Base-by-base conservation (phyloP, 2,888 invertebrate species). In the Gymnosoma rotundatum region DNA sequence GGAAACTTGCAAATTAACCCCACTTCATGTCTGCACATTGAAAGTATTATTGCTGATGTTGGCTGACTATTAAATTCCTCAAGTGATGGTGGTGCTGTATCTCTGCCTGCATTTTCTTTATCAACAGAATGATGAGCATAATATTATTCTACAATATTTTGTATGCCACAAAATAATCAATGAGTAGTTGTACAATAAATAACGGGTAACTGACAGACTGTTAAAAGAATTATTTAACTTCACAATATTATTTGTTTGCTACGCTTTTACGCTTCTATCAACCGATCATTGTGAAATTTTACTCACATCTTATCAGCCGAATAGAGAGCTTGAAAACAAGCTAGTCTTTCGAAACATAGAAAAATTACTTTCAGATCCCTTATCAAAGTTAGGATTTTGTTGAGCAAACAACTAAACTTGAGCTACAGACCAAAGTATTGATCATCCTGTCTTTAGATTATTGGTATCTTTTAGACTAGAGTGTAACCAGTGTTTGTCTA, bases 161-260 rank as follows among this genome's bases (percentile, higher is more conserved):
- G 67, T 78, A 54, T 78, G 78, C 38, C 78, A 66, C 70, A 78
- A 81, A 74, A 70, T 74, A 84, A 81, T 84, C 81, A 76, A 84
- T 78, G 63, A 63, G 52, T 73, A 63, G 60, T 73, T 61, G 73
- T 48, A 54, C 12, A 48, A 16, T 21, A 45, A 38, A 38, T 54
- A 32, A 45, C 64, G 50, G 36, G 38, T 16, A 42, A 67, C 16
- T 50, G 3, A 18, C 73, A 73, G 79, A 20, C 18, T 42, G 0
- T 16, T 70, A 58, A 79, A 66, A 20, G 72, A 66, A 8, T 45
- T 32, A 9, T 14, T 48, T 60, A 0, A 32, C 36, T 14, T 4
- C 20, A 25, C 8, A 64, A 48, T 0, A 20, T 32, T 32, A 32
- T 25, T 25, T 25, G 25, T 25, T 25, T 25, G 25, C 4, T 25